Evolutionary conservation across 2,888 invertebrate genomes (phyloP).

Genomic region (Macropis europaea): DNA sequence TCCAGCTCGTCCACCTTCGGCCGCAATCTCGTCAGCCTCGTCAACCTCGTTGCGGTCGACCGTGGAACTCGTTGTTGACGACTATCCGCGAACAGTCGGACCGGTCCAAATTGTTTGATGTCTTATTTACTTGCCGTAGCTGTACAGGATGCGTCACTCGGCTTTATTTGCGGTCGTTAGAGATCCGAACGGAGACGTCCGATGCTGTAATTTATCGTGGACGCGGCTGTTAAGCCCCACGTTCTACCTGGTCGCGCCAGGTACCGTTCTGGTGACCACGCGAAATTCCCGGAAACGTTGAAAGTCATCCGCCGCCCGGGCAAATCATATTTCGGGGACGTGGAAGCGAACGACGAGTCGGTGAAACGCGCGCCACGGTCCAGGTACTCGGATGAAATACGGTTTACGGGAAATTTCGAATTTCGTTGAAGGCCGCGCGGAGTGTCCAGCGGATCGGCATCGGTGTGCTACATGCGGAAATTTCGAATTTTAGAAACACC

Average conservation of each 20-base stretch:
- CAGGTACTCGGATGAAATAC: background rate
- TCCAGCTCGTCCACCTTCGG: constrained; percentile 46
- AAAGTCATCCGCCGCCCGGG: background rate
- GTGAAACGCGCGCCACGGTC: background rate
- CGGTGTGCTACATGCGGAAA: background rate
- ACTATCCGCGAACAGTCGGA: constrained; percentile 53
- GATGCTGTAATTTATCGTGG: constrained; percentile 48
- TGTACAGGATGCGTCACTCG: constrained; percentile 64
- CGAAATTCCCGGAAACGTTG: constrained; percentile 12
- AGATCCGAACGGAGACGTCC: constrained; percentile 48
- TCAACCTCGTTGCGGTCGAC: constrained; percentile 51
- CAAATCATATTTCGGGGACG: constrained; percentile 24
- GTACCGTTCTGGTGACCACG: constrained; percentile 1
- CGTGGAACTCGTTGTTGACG: constrained; percentile 53
- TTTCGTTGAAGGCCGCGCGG: background rate
- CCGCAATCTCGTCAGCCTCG: constrained; percentile 57
- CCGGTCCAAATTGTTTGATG: constrained; percentile 74
- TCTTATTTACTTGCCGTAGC: constrained; percentile 71
- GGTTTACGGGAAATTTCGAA: constrained; percentile 5
- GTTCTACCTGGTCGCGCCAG: constrained; percentile 22
- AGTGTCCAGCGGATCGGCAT: background rate
- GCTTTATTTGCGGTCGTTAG: constrained; percentile 71
- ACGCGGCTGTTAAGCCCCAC: constrained; percentile 11
- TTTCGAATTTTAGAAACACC: background rate
- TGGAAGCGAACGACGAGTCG: background rate